These are phyloP conservation scores for Gallinago undulata DNA, from an alignment of 2,113 vertebrate genomes.

Conservation along the genomic window DNA sequence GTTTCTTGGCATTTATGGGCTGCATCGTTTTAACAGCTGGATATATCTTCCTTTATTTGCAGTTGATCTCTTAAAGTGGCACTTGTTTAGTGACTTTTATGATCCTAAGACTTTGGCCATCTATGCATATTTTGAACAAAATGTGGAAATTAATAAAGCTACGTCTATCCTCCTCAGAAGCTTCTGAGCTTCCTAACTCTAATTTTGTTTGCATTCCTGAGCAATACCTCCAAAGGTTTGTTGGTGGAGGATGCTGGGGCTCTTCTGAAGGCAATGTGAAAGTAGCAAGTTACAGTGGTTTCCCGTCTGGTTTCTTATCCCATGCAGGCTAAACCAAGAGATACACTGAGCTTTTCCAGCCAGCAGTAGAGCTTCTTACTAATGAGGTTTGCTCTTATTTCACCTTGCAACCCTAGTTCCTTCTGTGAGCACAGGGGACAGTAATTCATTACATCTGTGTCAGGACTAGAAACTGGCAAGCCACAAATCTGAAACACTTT, in stretches of 20 bases:
- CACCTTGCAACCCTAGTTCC: neutral
- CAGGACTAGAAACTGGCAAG: neutral
- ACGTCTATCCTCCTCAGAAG: neutral
- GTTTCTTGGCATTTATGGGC: neutral
- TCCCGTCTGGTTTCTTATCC: neutral
- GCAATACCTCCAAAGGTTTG: neutral
- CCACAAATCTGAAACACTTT: neutral
- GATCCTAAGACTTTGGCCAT: neutral
- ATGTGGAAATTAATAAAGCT: neutral
- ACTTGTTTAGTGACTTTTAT: neutral
- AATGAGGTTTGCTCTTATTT: neutral
- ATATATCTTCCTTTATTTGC: neutral
- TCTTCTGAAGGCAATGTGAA: neutral
- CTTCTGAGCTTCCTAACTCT: neutral
- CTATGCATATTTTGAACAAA: neutral
- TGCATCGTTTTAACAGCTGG: neutral
- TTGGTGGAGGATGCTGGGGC: neutral
- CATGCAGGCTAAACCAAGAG: neutral
- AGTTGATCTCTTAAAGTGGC: neutral
- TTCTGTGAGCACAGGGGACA: rapidly evolving
- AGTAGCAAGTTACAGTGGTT: neutral
- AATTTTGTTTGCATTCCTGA: neutral
- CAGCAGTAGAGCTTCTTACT: neutral
- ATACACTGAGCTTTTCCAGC: neutral
- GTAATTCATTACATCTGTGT: neutral